phyloP scores from a whole-genome alignment of 2,797 vertebrate genomes.

The Menidia menidia region DNA sequence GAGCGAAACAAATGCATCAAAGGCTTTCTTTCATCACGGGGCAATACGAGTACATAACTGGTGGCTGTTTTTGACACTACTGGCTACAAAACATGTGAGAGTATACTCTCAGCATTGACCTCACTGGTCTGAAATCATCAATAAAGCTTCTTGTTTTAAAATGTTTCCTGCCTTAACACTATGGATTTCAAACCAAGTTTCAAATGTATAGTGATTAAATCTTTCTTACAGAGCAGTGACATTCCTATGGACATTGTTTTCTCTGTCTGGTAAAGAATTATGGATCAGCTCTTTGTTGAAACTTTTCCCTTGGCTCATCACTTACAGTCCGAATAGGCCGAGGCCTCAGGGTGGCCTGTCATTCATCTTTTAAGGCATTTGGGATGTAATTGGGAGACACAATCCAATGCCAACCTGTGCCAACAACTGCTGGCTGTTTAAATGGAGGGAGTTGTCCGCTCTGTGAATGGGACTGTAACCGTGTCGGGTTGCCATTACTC shows the following conservation, averaged over 20 bases:
- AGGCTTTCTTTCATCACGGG: constrained; percentile 65
- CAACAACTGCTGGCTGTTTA: constrained; percentile 24
- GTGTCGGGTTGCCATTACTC: constrained; percentile 18
- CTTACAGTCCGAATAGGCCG: constrained; percentile 27
- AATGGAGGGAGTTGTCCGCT: constrained; percentile 24
- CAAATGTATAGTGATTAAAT: background rate
- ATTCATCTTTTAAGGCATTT: constrained; percentile 47
- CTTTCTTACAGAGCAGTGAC: constrained; percentile 25
- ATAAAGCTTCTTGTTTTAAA: background rate
- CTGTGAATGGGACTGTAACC: constrained; percentile 39
- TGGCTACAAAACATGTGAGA: constrained; percentile 10
- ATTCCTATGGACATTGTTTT: constrained; percentile 41
- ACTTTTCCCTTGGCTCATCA: constrained; percentile 36
- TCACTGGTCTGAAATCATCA: background rate
- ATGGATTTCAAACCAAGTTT: background rate
- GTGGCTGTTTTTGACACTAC: constrained; percentile 24
- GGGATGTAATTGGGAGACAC: constrained; percentile 30
- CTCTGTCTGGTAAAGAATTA: constrained; percentile 49
- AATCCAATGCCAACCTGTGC: constrained; percentile 24
- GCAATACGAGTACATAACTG: constrained; percentile 40
- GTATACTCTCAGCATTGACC: background rate
- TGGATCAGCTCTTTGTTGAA: constrained; percentile 21
- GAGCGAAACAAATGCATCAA: constrained; percentile 76
- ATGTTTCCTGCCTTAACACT: background rate
- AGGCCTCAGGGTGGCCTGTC: constrained; percentile 27